A percentile compares a stretch with the other conserved stretches of the same genome.
These are phyloP conservation scores for Nysson spinosus DNA, from an alignment of 2,888 invertebrate genomes.

Conservation along the genomic window DNA sequence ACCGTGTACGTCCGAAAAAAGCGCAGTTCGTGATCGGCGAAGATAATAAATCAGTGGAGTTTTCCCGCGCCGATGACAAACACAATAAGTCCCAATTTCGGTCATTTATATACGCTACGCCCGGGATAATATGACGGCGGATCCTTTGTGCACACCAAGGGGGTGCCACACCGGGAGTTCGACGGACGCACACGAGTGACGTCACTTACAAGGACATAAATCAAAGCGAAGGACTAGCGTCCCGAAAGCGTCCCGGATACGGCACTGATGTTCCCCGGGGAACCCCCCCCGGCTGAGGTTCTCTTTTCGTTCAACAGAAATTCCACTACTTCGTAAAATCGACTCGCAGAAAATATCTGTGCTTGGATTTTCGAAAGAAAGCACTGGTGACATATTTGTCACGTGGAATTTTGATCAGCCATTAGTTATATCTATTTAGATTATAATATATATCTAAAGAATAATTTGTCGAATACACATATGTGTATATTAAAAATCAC, in stretches of 20 bases:
- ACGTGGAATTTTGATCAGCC: no score
- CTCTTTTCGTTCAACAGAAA: slow-evolving; percentile 50
- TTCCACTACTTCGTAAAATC: slow-evolving; percentile 10
- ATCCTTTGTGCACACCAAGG: slow-evolving; percentile 74
- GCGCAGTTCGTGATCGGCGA: slow-evolving; percentile 7
- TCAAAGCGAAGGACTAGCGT: slow-evolving; percentile 75
- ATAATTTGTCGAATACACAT: no score
- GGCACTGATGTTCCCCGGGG: slow-evolving; percentile 65
- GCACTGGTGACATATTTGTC: no score
- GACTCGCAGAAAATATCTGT: slow-evolving; percentile 20
- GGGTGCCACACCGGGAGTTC: slow-evolving; percentile 39
- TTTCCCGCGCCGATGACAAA: slow-evolving; percentile 74
- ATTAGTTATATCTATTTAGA: no score
- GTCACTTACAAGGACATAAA: slow-evolving; percentile 78
- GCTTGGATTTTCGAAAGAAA: no score
- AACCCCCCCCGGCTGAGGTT: slow-evolving; percentile 36
- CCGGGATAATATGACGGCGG: slow-evolving; percentile 75
- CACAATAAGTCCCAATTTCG: slow-evolving; percentile 77
- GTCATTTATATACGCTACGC: slow-evolving; percentile 77
- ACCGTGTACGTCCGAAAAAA: no score
- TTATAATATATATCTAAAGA: no score
- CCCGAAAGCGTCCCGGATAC: slow-evolving; percentile 63
- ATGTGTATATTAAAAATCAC: no score
- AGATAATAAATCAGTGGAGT: slow-evolving; percentile 66
- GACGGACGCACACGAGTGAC: slow-evolving; percentile 74